These are phyloP conservation scores for Drosophila athabasca DNA, from an alignment of 1,140 invertebrate species.

Conservation along the genomic window DNA sequence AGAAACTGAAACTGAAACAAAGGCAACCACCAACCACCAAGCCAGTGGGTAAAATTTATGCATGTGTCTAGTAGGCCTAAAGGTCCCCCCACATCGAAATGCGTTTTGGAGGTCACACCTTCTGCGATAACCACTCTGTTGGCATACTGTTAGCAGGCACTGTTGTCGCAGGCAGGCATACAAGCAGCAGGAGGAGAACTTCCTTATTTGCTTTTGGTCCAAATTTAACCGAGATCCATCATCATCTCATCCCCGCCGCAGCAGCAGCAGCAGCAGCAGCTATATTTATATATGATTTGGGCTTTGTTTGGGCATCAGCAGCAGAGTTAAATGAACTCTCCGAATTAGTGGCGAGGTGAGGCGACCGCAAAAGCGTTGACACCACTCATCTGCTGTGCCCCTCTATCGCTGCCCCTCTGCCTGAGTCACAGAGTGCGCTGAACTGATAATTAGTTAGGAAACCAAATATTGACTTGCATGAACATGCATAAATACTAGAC, in stretches of 20 bases:
- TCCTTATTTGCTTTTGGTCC: slow-evolving; percentile 33
- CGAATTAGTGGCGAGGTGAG: slow-evolving; percentile 33
- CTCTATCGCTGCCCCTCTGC: slow-evolving; percentile 9
- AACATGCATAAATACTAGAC: slow-evolving; percentile 49
- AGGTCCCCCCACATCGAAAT: slow-evolving; percentile 40
- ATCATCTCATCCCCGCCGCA: neutral
- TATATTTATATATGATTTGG: slow-evolving; percentile 28
- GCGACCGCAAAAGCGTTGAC: slow-evolving; percentile 53
- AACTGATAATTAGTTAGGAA: slow-evolving; percentile 81
- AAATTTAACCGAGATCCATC: slow-evolving; percentile 42
- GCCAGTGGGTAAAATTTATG: slow-evolving; percentile 42
- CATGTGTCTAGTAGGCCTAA: slow-evolving; percentile 26
- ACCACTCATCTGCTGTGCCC: slow-evolving; percentile 37
- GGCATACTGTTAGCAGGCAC: slow-evolving; percentile 9
- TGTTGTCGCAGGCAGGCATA: no score
- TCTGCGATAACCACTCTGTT: slow-evolving; percentile 10
- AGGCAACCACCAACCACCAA: slow-evolving; percentile 19
- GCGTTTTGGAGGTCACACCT: slow-evolving; percentile 50
- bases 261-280: no score
- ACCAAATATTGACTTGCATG: slow-evolving; percentile 77
- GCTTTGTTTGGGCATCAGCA: neutral
- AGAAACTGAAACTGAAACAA: slow-evolving; percentile 44
- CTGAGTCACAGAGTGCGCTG: slow-evolving; percentile 62
- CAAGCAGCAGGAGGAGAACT: neutral
- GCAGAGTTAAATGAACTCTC: slow-evolving; percentile 76